Conservation (phyloP, 92 coral and sea anemone genomes). For the Heliopora coerulea region DNA sequence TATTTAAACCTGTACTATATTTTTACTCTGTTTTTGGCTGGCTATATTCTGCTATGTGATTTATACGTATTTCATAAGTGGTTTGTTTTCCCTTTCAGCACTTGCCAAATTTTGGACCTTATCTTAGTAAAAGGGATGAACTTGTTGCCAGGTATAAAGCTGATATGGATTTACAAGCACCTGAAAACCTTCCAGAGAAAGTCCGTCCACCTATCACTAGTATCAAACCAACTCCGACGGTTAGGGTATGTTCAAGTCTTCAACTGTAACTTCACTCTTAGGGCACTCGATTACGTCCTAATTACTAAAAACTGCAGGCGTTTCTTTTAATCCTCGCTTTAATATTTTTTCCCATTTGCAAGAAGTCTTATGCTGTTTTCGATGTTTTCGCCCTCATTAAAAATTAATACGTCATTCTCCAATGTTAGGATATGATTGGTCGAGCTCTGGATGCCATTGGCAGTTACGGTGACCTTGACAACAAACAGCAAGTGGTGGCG, state of each 20-base stretch:
- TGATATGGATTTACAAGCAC: slow-evolving; percentile 57
- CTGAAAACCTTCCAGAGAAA: slow-evolving; percentile 62
- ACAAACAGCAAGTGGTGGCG: slow-evolving; percentile 93
- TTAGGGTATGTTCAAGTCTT: slow-evolving; percentile 70
- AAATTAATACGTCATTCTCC: too few relatives aligned
- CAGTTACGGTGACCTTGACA: slow-evolving; percentile 85
- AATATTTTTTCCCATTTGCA: too few relatives aligned
- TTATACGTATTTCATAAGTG: too few relatives aligned
- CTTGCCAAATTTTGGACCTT: slow-evolving; percentile 93
- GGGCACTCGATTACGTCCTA: too few relatives aligned
- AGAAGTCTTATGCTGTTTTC: too few relatives aligned
- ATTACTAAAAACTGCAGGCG: too few relatives aligned
- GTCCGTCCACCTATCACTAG: slow-evolving; percentile 73
- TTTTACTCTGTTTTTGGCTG: too few relatives aligned
- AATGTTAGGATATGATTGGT: slow-evolving; percentile 87
- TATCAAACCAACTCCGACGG: slow-evolving; percentile 73
- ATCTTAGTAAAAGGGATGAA: slow-evolving; percentile 60
- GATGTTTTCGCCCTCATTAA: too few relatives aligned
- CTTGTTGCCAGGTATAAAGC: slow-evolving; percentile 77
- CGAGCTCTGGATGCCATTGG: slow-evolving; percentile 81
- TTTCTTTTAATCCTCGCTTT: too few relatives aligned
- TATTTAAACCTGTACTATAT: too few relatives aligned
- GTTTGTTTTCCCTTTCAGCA: slow-evolving; percentile 49
- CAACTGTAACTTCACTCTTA: too few relatives aligned
- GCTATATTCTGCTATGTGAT: too few relatives aligned